phyloP scores from a whole-genome alignment of 2,888 invertebrate genomes.

The Cheilosia vernalis region DNA sequence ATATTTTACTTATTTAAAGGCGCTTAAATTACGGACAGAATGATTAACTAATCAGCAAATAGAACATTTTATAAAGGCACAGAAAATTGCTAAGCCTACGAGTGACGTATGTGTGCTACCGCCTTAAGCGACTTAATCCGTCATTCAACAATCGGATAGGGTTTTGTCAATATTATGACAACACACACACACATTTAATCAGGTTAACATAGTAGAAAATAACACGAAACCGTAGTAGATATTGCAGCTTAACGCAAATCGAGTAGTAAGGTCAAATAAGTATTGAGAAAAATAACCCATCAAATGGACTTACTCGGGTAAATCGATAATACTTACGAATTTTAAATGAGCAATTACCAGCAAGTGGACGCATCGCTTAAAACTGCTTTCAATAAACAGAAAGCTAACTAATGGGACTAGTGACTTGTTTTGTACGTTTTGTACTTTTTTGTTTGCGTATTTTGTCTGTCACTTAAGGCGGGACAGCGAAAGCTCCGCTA shows the following conservation, averaged over 20 bases:
- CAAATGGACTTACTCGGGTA: neutral
- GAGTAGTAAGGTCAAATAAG: neutral
- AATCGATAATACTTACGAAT: constrained; percentile 33
- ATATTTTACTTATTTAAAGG: too few species aligned
- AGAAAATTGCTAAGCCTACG: neutral
- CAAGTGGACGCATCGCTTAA: neutral
- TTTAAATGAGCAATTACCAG: constrained; percentile 10
- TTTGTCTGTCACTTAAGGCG: too few species aligned
- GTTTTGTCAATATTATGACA: constrained; percentile 15
- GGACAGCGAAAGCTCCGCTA: too few species aligned
- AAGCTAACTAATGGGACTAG: neutral
- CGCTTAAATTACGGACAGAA: too few species aligned
- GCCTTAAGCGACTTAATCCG: constrained; percentile 2
- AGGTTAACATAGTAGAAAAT: constrained; percentile 16
- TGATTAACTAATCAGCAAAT: too few species aligned
- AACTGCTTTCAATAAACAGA: neutral
- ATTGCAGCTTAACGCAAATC: constrained; percentile 10
- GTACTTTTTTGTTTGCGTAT: too few species aligned
- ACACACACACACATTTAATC: constrained; percentile 12
- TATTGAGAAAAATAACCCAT: constrained; percentile 16
- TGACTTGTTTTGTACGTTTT: neutral
- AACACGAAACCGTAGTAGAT: constrained; percentile 22
- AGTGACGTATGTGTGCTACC: neutral
- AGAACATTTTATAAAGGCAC: too few species aligned
- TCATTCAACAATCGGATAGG: constrained; percentile 1